These are phyloP conservation scores for Styela clava DNA, from an alignment of 23 tunicate genomes.

Conservation along the genomic window DNA sequence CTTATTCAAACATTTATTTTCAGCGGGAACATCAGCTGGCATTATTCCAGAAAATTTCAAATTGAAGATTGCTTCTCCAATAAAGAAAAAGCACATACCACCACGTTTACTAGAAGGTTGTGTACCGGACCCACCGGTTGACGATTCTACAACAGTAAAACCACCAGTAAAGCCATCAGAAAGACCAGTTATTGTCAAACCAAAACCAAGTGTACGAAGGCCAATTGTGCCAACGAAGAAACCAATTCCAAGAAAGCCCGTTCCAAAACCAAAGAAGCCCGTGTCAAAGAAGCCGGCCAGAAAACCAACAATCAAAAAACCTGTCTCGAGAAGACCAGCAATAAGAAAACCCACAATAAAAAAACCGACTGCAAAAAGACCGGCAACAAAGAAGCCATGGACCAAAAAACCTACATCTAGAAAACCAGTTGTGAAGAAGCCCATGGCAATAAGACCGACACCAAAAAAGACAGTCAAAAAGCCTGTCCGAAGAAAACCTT, in stretches of 20 bases:
- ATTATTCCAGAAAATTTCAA: neutral
- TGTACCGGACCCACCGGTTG: neutral
- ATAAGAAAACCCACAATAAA: neutral
- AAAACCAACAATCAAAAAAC: neutral
- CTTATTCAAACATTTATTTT: too few relatives aligned
- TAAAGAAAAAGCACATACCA: neutral
- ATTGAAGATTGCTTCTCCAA: neutral
- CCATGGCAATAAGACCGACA: too few relatives aligned
- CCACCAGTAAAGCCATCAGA: neutral
- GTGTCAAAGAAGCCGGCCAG: neutral
- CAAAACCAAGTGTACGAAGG: neutral
- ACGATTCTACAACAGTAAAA: neutral
- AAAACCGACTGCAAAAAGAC: conserved; percentile 10
- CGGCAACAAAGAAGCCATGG: neutral
- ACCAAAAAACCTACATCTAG: neutral
- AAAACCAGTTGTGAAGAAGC: neutral
- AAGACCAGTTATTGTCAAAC: neutral
- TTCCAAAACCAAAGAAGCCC: conserved; percentile 4
- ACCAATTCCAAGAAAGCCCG: neutral
- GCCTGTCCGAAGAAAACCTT: neutral
- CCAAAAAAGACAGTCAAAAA: too few relatives aligned
- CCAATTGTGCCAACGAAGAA: neutral
- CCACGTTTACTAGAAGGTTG: neutral
- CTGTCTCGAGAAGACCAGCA: neutral
- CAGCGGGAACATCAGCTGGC: neutral